Percentiles rank a stretch among this genome's conserved stretches.
phyloP scores from a whole-genome alignment of 2,797 vertebrate genomes.

The Catostomus latipinnis region DNA sequence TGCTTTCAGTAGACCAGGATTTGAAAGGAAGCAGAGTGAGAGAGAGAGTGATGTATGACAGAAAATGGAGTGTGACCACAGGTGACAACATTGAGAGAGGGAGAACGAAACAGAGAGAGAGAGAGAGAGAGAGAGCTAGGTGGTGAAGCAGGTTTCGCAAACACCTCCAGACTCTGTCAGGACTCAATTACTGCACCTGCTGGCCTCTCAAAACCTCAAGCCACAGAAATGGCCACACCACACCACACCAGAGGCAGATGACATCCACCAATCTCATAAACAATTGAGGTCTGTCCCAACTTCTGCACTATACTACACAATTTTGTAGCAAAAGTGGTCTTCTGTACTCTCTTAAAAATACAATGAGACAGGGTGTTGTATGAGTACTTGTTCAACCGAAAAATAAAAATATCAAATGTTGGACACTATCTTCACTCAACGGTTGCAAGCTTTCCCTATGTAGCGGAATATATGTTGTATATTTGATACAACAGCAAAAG shows the following conservation, averaged over 20 bases:
- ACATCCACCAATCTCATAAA: conserved; percentile 2
- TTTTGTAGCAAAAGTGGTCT: no score
- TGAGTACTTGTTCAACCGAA: no score
- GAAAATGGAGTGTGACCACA: conserved; percentile 57
- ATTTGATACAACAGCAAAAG: no score
- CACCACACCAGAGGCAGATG: conserved; percentile 32
- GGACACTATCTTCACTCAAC: no score
- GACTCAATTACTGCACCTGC: conserved; percentile 58
- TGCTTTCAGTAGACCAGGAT: conserved; percentile 28
- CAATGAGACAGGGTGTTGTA: no score
- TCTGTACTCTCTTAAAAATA: no score
- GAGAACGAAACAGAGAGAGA: neutral
- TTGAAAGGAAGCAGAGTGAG: conserved; percentile 27
- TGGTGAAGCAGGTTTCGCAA: conserved; percentile 45
- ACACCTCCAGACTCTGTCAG: conserved; percentile 60
- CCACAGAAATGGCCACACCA: conserved; percentile 37
- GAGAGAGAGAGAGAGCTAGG: neutral
- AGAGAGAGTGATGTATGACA: conserved; percentile 48
- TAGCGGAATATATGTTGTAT: no score
- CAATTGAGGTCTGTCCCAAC: no score
- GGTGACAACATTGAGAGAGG: neutral
- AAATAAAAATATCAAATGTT: no score
- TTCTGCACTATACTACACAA: no score
- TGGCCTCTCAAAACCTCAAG: conserved; percentile 47
- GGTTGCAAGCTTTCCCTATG: no score